Evolutionary conservation across 2,888 invertebrate species (phyloP), one percentile per base, ranked within the genome.

Genomic region (Oscheius sp.): DNA sequence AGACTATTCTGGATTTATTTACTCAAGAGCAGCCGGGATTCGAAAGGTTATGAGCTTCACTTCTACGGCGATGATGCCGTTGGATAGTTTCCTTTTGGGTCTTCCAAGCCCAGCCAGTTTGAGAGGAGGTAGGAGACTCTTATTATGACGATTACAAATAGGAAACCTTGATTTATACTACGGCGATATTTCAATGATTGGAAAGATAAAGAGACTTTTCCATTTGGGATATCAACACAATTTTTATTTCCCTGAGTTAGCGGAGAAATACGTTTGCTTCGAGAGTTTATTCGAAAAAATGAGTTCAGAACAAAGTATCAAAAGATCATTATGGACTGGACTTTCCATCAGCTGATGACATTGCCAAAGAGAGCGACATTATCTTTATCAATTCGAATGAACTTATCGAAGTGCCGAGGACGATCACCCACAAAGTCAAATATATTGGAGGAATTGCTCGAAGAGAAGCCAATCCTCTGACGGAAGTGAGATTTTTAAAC

Each of bases 321-420:
- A 27, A 23, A 31, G 27, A 52, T 10, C n/a, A 34, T 17, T 70
- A 65, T 34, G 70, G 70, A 3, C 23, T 23, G 1, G 46, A 70
- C 31, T 70, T 70, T 27, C 65, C 65, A 15, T 39, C 42, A 3
- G 33, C 27, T 10, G 45, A 37, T 10, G 29, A 33, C 6, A 31
- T 70, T 1, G 33, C 46, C 0, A 42, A 50, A 50, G 42, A 64
- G 0, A 12, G 55, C 17, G 72, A 69, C 50, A 12, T 74, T 1
- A 39, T 70, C 0, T 81, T 83, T 42, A 27, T 82, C 12, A 83
- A 83, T 53, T 79, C 81, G 29, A 72, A 84, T 34, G 83, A 84
- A 69, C 20, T 84, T 0, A 71, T 83, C 42, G 83, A 82, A 34
- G 64, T 73, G 31, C 75, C 80, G 8, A 64, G 73, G 20, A 76